Evolutionary conservation across 1,140 invertebrate genomes (phyloP), one percentile per base, ranked within the genome.

Genomic region (Lordiphosa clarofinis): DNA sequence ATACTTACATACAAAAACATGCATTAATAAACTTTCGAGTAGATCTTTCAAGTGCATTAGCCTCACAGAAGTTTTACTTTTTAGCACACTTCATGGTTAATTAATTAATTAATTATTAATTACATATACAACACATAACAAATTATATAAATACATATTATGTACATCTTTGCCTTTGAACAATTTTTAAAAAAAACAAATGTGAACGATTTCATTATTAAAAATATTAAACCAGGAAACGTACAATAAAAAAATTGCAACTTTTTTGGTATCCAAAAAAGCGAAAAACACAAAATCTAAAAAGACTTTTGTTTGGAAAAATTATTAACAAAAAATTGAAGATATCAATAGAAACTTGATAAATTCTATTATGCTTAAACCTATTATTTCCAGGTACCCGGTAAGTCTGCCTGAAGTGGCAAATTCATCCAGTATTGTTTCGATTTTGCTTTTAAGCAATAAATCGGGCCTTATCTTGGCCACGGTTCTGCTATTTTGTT

Each of bases 241-340:
- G 73, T 60, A 81, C 71, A 81, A 81, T 81, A 81, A 81, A 78
- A 78, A 70, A 59, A 60, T 55, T 59, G 58, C 60, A 79, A 79
- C 75, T 81, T 81, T 81, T 81, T 81, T 81, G 75, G 76, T 54
- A 81, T 81, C 71, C 75, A 81, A 81, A 71, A 71, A 63, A 81
- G 75, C 61, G 49, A 78, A 81, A 31, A 78, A 78, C 43, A 55
- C 49, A 68, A 47, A 55, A 52, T 36, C 35, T 9, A n/a, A 7
- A 31, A 5, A 2, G 19, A 4, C 40, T 68, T 58, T 61, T 24
- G 21, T 4, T 19, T 19, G 19, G 19, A 19, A 19, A 15, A 15
- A 15, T 15, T 15, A 15, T 15, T 15, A 15, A 15, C 15, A 15
- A 15, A n/a, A n/a, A n/a, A n/a, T n/a, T n/a, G n/a, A n/a, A n/a